Evolutionary conservation across 2,797 vertebrate genomes (phyloP), one percentile per base, ranked within the genome.

Genomic region (Babyrousa celebensis): DNA sequence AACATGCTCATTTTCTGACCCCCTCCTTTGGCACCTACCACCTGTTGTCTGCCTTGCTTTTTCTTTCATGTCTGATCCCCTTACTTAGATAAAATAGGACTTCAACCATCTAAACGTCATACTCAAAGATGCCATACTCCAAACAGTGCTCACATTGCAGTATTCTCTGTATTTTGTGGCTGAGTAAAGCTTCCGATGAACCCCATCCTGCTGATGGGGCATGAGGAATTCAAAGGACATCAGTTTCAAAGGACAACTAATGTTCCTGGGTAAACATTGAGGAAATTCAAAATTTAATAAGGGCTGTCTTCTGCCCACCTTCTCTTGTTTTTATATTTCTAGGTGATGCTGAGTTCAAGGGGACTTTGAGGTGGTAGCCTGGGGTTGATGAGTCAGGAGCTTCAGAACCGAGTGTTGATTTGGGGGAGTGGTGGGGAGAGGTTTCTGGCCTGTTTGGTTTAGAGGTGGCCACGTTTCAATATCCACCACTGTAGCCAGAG

Each of bases 401-500:
- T 48, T 62, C 15, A 52, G n/a, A 23, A 90, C 6, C 27, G 56
- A 77, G 32, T 15, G 3, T 8, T 60, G 1, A 20, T 56, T 21
- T 5, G 11, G 10, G 17, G 10, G 0, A 3, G 4, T 48, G 10
- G 0, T 18, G 11, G 23, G 2, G 58, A 17, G 16, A 9, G 36
- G 9, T 21, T 21, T 56, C 48, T 62, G 60, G 36, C 6, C 40
- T 80, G 25, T 23, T 93, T 72, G 6, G 21, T 70, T 93, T 27
- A 27, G 70, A 18, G 12, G 15, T 52, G n/a, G 21, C 15, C 54
- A 5, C 12, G 25, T 78, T 29, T 77, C 86, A 43, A 54, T 43
- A 48, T 16, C 12, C 7, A 79, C 25, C 4, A 3, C 36, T 82
- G 40, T 90, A 29, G 67, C 52, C 85, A 32, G 3, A 54, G 6